Evolutionary conservation across 2,113 vertebrate species (phyloP).

Genomic region (Peromyscus leucopus): DNA sequence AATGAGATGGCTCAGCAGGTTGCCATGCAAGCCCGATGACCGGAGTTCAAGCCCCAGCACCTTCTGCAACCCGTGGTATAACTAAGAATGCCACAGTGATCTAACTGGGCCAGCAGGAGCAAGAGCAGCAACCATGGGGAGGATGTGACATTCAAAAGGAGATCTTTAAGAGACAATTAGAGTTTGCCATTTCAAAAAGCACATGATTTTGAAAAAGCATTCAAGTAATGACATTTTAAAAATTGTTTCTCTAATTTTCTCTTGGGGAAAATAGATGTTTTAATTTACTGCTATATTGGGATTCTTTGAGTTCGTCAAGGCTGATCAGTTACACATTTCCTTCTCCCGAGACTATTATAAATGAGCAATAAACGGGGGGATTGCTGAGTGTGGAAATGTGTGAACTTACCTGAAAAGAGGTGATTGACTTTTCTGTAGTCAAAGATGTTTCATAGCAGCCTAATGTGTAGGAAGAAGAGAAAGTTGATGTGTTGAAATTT

Average conservation of each 20-base stretch:
- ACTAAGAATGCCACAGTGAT: not conserved
- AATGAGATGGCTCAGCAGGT: not conserved
- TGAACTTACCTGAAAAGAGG: slow-evolving; percentile 48
- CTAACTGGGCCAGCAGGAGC: not conserved
- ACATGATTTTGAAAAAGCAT: slow-evolving; percentile 12
- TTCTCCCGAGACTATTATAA: slow-evolving; percentile 36
- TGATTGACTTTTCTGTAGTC: slow-evolving; percentile 46
- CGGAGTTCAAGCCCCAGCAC: not conserved
- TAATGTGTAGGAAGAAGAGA: not conserved
- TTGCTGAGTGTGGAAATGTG: slow-evolving; percentile 32
- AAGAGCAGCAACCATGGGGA: not conserved
- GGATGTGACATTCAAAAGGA: not conserved
- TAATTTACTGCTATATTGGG: slow-evolving; percentile 28
- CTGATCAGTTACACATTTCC: slow-evolving; percentile 51
- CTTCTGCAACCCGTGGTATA: not conserved
- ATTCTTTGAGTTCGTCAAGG: slow-evolving; percentile 50
- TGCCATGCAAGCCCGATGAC: not conserved
- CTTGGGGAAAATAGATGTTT: slow-evolving; percentile 23
- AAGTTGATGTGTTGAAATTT: not conserved
- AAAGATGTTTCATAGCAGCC: not conserved
- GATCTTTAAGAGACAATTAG: slow-evolving; percentile 7
- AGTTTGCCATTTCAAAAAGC: slow-evolving; percentile 19
- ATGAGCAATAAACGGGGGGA: slow-evolving; percentile 19
- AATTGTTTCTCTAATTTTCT: slow-evolving; percentile 55
- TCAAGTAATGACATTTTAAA: slow-evolving; percentile 61